Evolutionary conservation across 1,140 invertebrate species (phyloP).

Genomic region (Rhyzopertha dominica): DNA sequence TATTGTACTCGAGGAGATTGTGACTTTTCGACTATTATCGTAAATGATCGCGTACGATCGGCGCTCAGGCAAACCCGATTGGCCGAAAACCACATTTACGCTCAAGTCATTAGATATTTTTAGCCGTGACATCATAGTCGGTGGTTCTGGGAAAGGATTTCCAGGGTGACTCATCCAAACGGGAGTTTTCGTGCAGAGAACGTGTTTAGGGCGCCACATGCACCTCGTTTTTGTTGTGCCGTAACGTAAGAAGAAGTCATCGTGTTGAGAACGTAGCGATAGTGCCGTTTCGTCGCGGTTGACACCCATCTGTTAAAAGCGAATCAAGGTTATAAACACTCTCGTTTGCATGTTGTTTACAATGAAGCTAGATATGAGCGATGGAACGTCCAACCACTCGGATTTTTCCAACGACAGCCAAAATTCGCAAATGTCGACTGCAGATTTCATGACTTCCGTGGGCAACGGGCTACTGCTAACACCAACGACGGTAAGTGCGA

Average conservation of each 20-base stretch:
- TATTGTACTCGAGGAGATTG: too few species aligned
- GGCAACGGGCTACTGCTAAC: constrained; percentile 33
- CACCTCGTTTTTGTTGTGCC: not conserved
- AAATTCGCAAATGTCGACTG: constrained; percentile 38
- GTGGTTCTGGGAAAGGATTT: constrained; percentile 42
- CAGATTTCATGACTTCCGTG: constrained; percentile 34
- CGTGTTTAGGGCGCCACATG: constrained; percentile 14
- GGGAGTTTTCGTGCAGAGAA: constrained; percentile 7
- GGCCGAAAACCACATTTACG: too few species aligned
- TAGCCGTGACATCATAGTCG: constrained; percentile 41
- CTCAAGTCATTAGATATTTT: constrained; percentile 35
- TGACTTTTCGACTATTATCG: too few species aligned
- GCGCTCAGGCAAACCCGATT: too few species aligned
- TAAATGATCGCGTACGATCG: too few species aligned
- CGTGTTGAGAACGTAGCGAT: constrained; percentile 11
- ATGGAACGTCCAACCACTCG: constrained; percentile 42
- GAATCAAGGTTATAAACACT: constrained; percentile 13
- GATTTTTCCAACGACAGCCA: constrained; percentile 45
- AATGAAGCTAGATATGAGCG: constrained; percentile 41
- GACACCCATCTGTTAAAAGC: not conserved
- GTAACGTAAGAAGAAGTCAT: constrained; percentile 15
- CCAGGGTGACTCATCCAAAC: constrained; percentile 35
- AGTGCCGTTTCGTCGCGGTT: constrained; percentile 1
- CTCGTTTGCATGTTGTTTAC: constrained; percentile 10
- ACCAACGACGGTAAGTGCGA: constrained; percentile 20